These are phyloP conservation scores for Orgyia antiqua DNA, from an alignment of 2,888 invertebrate species.

Conservation along the genomic window DNA sequence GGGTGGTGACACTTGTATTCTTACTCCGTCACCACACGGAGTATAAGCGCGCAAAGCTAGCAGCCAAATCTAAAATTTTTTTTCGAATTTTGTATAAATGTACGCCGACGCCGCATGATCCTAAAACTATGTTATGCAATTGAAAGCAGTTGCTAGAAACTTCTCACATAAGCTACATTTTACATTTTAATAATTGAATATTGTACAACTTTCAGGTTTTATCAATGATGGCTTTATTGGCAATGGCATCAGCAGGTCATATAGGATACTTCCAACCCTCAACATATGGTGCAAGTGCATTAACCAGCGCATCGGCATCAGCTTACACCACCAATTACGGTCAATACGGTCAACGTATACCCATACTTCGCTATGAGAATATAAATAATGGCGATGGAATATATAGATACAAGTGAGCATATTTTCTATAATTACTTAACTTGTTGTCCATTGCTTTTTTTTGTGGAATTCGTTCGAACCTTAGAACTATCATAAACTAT, in stretches of 20 bases:
- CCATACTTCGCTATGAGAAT: constrained; percentile 78
- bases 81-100: too few relatives aligned
- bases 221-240: constrained; percentile 30
- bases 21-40: too few relatives aligned
- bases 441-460: too few relatives aligned
- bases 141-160: too few relatives aligned
- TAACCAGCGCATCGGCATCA: constrained; percentile 15
- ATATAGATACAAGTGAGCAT: constrained; percentile 77
- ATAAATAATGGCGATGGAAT: constrained; percentile 80
- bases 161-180: neutral
- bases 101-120: too few relatives aligned
- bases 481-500: too few relatives aligned
- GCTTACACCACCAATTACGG: constrained; percentile 4
- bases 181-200: neutral
- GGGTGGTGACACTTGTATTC: too few relatives aligned
- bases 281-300: constrained; percentile 26
- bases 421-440: neutral
- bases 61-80: too few relatives aligned
- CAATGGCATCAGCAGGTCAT: constrained; percentile 36
- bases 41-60: too few relatives aligned
- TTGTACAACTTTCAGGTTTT: constrained; percentile 39
- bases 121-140: too few relatives aligned
- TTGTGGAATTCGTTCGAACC: too few relatives aligned
- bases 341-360: constrained; percentile 71
- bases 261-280: constrained; percentile 23